phyloP scores from a whole-genome alignment of 2,888 invertebrate genomes.

The Catocala sponsa region DNA sequence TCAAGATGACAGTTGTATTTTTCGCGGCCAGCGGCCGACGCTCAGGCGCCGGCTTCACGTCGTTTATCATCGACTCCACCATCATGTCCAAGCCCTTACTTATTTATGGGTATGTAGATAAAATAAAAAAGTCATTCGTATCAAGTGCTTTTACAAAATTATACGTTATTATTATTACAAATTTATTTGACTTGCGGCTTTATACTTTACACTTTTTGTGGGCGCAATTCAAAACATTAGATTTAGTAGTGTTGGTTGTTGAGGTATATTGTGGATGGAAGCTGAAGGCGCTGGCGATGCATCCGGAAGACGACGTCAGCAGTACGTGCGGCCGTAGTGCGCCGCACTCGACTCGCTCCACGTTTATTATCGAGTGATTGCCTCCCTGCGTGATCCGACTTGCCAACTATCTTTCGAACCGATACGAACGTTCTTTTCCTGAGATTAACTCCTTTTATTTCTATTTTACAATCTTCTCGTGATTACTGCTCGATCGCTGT shows the following conservation, averaged over 20 bases:
- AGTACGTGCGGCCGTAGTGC: slow-evolving; percentile 74
- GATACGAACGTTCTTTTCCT: slow-evolving; percentile 68
- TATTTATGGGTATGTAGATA: slow-evolving; percentile 73
- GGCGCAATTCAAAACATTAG: not conserved
- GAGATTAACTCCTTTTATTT: slow-evolving; percentile 75
- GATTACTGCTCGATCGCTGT: slow-evolving; percentile 44
- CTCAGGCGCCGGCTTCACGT: slow-evolving; percentile 76
- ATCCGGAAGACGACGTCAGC: slow-evolving; percentile 73
- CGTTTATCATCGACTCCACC: slow-evolving; percentile 83
- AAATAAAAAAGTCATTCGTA: slow-evolving; percentile 32
- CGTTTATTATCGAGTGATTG: slow-evolving; percentile 87
- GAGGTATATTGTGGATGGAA: slow-evolving; percentile 56
- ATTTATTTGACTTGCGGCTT: not conserved
- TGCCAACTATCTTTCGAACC: slow-evolving; percentile 74
- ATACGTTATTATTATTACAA: not conserved
- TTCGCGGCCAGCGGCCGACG: slow-evolving; percentile 84
- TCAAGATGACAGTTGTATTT: slow-evolving; percentile 87
- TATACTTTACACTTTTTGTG: not conserved
- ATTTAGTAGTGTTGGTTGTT: slow-evolving; percentile 56
- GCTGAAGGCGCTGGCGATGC: slow-evolving; percentile 62
- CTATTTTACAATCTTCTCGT: slow-evolving; percentile 64
- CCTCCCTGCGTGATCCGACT: slow-evolving; percentile 84
- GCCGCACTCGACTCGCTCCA: slow-evolving; percentile 75
- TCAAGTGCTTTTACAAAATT: slow-evolving; percentile 2
- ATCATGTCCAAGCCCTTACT: slow-evolving; percentile 72